Conservation (phyloP, 2,113 vertebrate species). For the Trogon surrucura region DNA sequence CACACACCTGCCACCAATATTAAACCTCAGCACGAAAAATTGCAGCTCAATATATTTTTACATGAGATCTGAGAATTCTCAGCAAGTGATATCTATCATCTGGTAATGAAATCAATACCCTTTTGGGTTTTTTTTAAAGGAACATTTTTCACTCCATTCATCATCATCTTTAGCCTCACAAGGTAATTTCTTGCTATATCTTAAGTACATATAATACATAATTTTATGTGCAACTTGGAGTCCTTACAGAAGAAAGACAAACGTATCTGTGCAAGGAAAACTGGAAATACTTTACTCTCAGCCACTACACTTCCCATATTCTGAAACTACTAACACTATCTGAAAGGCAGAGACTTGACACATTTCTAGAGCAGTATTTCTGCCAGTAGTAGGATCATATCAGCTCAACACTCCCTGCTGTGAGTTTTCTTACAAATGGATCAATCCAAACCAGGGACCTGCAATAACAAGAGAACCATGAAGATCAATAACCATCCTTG, state of each 20-base stretch:
- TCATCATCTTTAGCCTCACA: background rate
- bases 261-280: background rate
- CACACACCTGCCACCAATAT: background rate
- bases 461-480: background rate
- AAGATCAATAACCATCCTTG: background rate
- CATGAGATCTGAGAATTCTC: background rate
- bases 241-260: background rate
- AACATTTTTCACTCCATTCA: background rate
- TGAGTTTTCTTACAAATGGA: background rate
- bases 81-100: background rate
- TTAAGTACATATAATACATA: background rate
- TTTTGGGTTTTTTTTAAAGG: background rate
- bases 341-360: background rate
- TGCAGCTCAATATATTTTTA: background rate
- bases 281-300: background rate
- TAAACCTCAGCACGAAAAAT: background rate
- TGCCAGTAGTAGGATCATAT: background rate
- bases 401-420: accelerated
- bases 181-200: background rate
- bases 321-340: background rate
- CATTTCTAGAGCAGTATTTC: background rate
- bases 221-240: background rate
- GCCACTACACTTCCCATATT: background rate
- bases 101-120: background rate
- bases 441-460: background rate